Evolutionary conservation across 2,888 invertebrate species (phyloP).

Genomic region (Cheilosia grossa): DNA sequence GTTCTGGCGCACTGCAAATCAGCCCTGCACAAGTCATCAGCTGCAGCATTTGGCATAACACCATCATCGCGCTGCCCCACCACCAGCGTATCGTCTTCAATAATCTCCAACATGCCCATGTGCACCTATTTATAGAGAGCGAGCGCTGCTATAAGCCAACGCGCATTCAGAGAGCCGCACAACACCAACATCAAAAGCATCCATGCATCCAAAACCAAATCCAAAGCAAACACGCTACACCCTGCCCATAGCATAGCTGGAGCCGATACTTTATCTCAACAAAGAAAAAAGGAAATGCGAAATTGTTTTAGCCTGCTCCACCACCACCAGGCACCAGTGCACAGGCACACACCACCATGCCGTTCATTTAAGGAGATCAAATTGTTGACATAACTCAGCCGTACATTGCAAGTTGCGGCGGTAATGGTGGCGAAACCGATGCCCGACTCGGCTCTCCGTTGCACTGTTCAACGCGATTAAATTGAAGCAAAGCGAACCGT

Average conservation of each 20-base stretch:
- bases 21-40: constrained; percentile 67
- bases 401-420: constrained; percentile 25
- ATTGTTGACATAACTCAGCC: constrained; percentile 74
- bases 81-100: constrained; percentile 53
- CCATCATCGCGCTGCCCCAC: constrained; percentile 37
- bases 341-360: background rate
- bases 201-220: constrained; percentile 13
- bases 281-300: constrained; percentile 63
- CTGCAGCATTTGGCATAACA: constrained; percentile 72
- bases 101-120: constrained; percentile 53
- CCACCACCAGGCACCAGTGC: constrained; percentile 10
- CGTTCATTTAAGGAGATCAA: constrained; percentile 59
- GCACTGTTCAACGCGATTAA: constrained; percentile 70
- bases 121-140: constrained; percentile 57
- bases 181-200: constrained; percentile 7
- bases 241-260: background rate
- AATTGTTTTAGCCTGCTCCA: constrained; percentile 51
- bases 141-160: background rate
- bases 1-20: constrained; percentile 17
- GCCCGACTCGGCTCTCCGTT: constrained; percentile 22
- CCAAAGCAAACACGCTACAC: background rate
- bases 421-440: constrained; percentile 12
- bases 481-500: constrained; percentile 62
- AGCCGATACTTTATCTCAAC: constrained; percentile 12
- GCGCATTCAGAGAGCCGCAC: background rate